Percentiles rank a stretch among this genome's conserved stretches.
phyloP scores from a whole-genome alignment of 1,140 invertebrate species.

The Panagrolaimus sp. region DNA sequence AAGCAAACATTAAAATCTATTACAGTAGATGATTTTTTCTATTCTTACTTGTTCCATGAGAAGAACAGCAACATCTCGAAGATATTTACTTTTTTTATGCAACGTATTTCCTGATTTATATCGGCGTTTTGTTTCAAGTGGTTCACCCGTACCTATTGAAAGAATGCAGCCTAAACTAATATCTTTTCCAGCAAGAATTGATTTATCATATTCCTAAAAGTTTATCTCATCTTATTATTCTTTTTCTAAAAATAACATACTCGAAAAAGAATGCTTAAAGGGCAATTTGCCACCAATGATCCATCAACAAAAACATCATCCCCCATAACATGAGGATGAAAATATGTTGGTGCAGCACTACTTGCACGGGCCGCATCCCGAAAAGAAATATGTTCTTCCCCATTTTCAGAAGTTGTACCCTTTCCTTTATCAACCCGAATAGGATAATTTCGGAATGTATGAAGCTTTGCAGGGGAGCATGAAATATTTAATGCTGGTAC shows the following conservation, averaged over 20 bases:
- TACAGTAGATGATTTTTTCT: not conserved
- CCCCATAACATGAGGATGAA: conserved; percentile 43
- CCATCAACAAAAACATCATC: conserved; percentile 48
- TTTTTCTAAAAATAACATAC: conserved; percentile 23
- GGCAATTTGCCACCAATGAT: conserved; percentile 53
- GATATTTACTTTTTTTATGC: conserved; percentile 35
- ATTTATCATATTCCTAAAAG: conserved; percentile 49
- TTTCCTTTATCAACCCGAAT: conserved; percentile 20
- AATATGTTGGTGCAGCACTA: conserved; percentile 55
- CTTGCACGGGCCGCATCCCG: conserved; percentile 51
- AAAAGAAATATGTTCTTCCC: conserved; percentile 44
- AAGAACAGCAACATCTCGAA: conserved; percentile 41
- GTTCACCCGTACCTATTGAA: conserved; percentile 54
- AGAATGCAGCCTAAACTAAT: conserved; percentile 42
- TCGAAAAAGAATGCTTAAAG: conserved; percentile 47
- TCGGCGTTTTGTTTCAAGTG: conserved; percentile 40
- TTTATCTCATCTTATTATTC: not conserved
- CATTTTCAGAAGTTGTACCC: conserved; percentile 13
- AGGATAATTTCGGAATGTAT: conserved; percentile 47
- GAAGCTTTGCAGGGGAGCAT: conserved; percentile 42
- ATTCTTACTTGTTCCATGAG: conserved; percentile 49
- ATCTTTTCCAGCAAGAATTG: conserved; percentile 33
- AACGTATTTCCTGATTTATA: conserved; percentile 49
- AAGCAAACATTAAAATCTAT: not conserved
- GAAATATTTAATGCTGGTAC: conserved; percentile 50